A percentile compares a stretch with the other conserved stretches of the same genome.
phyloP scores from a whole-genome alignment of 2,888 invertebrate species.

The Lepas anatifera region DNA sequence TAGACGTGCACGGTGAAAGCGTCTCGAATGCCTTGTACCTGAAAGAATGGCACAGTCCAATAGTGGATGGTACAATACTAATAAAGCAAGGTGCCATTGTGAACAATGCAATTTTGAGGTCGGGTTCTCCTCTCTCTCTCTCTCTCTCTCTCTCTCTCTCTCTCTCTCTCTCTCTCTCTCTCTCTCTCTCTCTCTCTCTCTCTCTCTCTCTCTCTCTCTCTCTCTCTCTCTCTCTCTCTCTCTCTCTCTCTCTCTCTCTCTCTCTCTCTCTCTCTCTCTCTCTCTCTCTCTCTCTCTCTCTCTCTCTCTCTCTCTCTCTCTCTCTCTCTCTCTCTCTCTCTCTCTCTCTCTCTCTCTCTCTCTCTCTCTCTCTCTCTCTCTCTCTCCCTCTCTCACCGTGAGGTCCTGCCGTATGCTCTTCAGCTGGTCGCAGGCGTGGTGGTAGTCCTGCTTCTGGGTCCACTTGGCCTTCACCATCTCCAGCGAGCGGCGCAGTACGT shows the following conservation, averaged over 20 bases:
- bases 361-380: constrained; percentile 18
- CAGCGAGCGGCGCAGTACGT: constrained; percentile 70
- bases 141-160: not conserved
- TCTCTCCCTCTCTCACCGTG: constrained; percentile 52
- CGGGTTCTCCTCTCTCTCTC: not conserved
- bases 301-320: not conserved
- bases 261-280: not conserved
- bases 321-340: not conserved
- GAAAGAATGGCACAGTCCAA: no score
- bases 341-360: constrained; percentile 8
- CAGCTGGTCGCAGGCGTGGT: constrained; percentile 94
- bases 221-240: not conserved
- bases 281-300: not conserved
- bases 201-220: not conserved
- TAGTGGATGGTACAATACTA: no score
- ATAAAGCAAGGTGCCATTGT: no score
- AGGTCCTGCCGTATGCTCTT: constrained; percentile 98
- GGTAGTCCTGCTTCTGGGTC: constrained; percentile 82
- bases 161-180: not conserved
- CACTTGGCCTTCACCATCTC: constrained; percentile 83
- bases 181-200: constrained; percentile 1
- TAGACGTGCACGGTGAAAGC: constrained; percentile 93
- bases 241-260: not conserved
- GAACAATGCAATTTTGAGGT: no score
- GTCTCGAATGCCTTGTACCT: constrained; percentile 93